Evolutionary conservation across 2,888 invertebrate species (phyloP), one percentile per base, ranked within the genome.

Genomic region (Oscheius sp.): DNA sequence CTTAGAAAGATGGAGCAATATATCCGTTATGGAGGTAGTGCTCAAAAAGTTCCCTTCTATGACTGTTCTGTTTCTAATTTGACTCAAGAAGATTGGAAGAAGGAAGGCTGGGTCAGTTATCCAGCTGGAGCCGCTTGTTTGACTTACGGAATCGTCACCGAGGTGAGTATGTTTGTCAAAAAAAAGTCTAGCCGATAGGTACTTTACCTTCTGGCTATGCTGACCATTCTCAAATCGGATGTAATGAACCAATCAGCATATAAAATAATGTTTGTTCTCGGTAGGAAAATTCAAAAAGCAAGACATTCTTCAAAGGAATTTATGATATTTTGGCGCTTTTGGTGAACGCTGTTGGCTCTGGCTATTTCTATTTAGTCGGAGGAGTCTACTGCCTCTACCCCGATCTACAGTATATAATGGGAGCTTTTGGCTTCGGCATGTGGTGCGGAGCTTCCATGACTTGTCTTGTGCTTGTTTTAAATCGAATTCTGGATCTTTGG

Each of bases 401-500:
- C 1, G 34, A 55, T 17, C 33, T 55, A 8, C 55, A 55, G 34
- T 33, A 55, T 31, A n/a, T 55, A 23, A 55, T 55, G 55, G 55
- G 55, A 55, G 55, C 55, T 6, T 17, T 55, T 20, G 55, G 55
- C 8, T 55, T 55, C 17, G 55, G 55, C 20, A 55, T 55, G 55
- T 55, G 55, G 55, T 55, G 55, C 20, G 55, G 55, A 12, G 55
- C 55, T 33, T 55, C 55, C 10, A 55, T 55, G 55, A 55, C 55
- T 20, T 55, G 55, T 33, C 55, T 55, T 31, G 34, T 33, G 10
- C 55, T 55, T 0, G 55, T 55, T 23, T 34, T 55, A n/a, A 55
- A 55, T 33, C 55, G 55, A 10, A 55, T 55, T 33, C 34, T 55
- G 10, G 55, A 55, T 33, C 55, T 55, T 8, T 55, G 55, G 55